A percentile compares a stretch with the other conserved stretches of the same genome.
Evolutionary conservation across 2,113 vertebrate species (phyloP).

Genomic region (Furnarius figulus): DNA sequence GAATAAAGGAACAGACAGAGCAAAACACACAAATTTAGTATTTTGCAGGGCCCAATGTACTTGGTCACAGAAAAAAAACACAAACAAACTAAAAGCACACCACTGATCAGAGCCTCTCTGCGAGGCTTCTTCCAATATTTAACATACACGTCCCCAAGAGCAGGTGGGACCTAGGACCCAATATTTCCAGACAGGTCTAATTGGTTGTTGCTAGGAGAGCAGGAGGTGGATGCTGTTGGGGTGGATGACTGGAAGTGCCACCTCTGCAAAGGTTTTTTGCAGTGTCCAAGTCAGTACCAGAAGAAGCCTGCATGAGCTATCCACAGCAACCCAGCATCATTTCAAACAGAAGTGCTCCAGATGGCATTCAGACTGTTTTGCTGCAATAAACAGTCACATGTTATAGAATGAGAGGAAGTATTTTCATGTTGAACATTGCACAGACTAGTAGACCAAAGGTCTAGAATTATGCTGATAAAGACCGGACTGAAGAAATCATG

Average conservation of each 20-base stretch:
- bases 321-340: neutral
- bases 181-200: neutral
- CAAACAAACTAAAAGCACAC: neutral
- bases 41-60: neutral
- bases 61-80: neutral
- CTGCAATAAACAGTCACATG: neutral
- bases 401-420: rapidly evolving
- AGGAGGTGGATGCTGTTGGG: neutral
- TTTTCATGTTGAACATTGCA: neutral
- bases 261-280: neutral
- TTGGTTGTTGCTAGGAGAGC: neutral
- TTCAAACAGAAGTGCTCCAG: neutral
- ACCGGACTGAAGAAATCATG: neutral
- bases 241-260: neutral
- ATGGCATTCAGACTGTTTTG: neutral
- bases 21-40: neutral
- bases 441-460: neutral
- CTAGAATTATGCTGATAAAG: neutral
- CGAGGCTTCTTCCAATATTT: neutral
- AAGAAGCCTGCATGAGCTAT: neutral
- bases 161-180: neutral
- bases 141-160: neutral
- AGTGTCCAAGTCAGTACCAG: neutral
- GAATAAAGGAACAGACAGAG: neutral
- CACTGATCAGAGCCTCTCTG: neutral